These are phyloP conservation scores for Bryconaethiops microstoma DNA, from an alignment of 2,797 vertebrate genomes.

Conservation along the genomic window DNA sequence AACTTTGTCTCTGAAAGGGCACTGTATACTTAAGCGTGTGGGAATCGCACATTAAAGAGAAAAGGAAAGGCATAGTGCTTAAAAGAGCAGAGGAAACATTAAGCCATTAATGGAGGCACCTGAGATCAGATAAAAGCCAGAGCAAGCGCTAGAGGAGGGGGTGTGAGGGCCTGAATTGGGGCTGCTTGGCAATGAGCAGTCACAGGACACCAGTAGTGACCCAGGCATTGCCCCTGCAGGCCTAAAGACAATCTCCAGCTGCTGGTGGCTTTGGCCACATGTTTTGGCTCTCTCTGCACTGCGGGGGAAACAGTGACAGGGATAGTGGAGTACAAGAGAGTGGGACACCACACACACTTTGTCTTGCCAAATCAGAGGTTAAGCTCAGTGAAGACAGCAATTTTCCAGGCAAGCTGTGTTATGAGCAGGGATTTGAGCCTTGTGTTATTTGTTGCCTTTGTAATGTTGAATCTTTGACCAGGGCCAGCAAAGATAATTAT, in stretches of 20 bases:
- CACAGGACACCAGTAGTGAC: conserved; percentile 19
- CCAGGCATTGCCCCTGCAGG: conserved; percentile 24
- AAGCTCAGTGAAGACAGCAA: conserved; percentile 24
- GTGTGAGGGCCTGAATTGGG: conserved; percentile 19
- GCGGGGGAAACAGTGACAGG: conserved; percentile 11
- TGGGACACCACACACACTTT: conserved; percentile 25
- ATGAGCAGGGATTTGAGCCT: conserved; percentile 27
- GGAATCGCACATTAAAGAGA: conserved; percentile 44
- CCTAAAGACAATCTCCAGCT: conserved; percentile 41
- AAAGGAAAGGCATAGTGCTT: conserved; percentile 53
- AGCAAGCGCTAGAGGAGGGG: conserved; percentile 7
- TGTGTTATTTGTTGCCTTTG: conserved; percentile 5
- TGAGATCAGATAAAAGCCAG: conserved; percentile 55
- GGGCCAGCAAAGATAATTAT: background rate
- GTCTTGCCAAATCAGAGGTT: conserved; percentile 40
- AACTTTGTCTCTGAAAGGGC: conserved; percentile 38
- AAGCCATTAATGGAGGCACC: conserved; percentile 60
- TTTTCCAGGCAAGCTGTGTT: conserved; percentile 19
- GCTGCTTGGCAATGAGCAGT: conserved; percentile 43
- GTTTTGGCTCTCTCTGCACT: conserved; percentile 12
- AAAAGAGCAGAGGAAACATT: conserved; percentile 58
- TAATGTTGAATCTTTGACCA: conserved; percentile 7
- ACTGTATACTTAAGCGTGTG: conserved; percentile 54
- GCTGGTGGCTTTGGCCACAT: conserved; percentile 30
- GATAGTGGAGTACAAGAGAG: conserved; percentile 18